A percentile compares a stretch with the other conserved stretches of the same genome.
Conservation (phyloP, 2,888 invertebrate genomes). For the Hydriomena furcata region DNA sequence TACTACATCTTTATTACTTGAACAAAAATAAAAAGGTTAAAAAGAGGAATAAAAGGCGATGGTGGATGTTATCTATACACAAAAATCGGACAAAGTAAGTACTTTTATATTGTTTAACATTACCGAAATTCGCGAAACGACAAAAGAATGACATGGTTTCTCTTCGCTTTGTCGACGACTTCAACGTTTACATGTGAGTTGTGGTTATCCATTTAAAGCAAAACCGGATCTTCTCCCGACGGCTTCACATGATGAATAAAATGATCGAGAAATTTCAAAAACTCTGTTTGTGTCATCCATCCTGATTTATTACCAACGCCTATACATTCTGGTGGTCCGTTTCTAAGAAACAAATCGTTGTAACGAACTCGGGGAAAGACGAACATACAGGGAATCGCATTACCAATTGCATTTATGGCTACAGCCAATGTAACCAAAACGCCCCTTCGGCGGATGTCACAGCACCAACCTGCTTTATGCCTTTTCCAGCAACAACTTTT, state of each 20-base stretch:
- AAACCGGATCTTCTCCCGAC: background rate
- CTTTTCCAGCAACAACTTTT: no score
- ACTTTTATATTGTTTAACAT: no score
- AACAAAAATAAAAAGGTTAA: no score
- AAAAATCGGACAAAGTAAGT: no score
- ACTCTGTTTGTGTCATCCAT: constrained; percentile 7
- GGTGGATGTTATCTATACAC: no score
- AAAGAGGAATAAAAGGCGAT: no score
- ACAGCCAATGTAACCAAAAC: background rate
- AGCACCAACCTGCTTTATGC: background rate
- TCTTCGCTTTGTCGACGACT: constrained; percentile 12
- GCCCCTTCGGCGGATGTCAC: background rate
- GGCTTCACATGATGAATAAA: constrained; percentile 14
- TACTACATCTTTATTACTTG: no score
- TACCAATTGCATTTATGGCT: background rate
- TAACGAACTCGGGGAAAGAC: background rate
- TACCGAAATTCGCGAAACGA: no score
- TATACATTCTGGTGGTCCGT: background rate
- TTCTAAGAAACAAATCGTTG: background rate
- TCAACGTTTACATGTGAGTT: constrained; percentile 13
- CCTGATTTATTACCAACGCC: background rate
- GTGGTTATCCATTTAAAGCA: constrained; percentile 14
- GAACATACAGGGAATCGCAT: background rate
- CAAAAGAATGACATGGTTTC: constrained; percentile 4
- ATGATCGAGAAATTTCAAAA: constrained; percentile 7